A percentile compares a stretch with the other conserved stretches of the same genome.
Conservation (phyloP, 2,888 invertebrate species). For the Meliscaeva auricollis region DNA sequence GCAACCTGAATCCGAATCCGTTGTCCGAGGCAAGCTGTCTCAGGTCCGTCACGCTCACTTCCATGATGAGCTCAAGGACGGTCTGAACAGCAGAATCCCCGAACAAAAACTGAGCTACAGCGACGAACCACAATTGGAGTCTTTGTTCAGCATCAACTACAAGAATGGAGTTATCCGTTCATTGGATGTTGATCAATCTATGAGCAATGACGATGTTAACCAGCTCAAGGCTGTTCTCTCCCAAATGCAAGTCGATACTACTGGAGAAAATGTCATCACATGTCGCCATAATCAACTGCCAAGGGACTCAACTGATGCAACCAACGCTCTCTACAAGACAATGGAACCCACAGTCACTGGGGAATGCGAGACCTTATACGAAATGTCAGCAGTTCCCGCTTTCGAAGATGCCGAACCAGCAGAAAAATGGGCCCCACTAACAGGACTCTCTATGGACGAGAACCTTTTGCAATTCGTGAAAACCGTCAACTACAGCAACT, state of each 20-base stretch:
- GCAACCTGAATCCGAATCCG: constrained; percentile 85
- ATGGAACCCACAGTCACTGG: constrained; percentile 91
- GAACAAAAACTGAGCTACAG: constrained; percentile 85
- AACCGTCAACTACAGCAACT: constrained; percentile 87
- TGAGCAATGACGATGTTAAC: constrained; percentile 88
- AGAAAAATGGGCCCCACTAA: constrained; percentile 85
- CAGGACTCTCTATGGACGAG: constrained; percentile 84
- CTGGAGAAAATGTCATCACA: constrained; percentile 85
- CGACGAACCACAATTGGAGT: constrained; percentile 80
- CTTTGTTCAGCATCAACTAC: constrained; percentile 87
- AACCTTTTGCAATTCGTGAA: constrained; percentile 87
- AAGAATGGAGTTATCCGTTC: constrained; percentile 87
- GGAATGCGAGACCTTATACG: constrained; percentile 89
- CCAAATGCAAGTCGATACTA: constrained; percentile 88
- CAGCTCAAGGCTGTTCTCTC: constrained; percentile 89
- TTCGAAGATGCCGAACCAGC: constrained; percentile 85
- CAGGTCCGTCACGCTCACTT: constrained; percentile 86
- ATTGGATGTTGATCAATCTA: constrained; percentile 85
- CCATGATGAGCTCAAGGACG: constrained; percentile 85
- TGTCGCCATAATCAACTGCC: constrained; percentile 84
- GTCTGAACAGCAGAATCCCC: constrained; percentile 84
- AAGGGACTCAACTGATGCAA: constrained; percentile 83
- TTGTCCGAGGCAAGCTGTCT: constrained; percentile 84
- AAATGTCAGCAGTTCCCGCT: constrained; percentile 86
- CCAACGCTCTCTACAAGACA: constrained; percentile 87